phyloP scores from a whole-genome alignment of 2,888 invertebrate genomes.

The Tortrix viridana region DNA sequence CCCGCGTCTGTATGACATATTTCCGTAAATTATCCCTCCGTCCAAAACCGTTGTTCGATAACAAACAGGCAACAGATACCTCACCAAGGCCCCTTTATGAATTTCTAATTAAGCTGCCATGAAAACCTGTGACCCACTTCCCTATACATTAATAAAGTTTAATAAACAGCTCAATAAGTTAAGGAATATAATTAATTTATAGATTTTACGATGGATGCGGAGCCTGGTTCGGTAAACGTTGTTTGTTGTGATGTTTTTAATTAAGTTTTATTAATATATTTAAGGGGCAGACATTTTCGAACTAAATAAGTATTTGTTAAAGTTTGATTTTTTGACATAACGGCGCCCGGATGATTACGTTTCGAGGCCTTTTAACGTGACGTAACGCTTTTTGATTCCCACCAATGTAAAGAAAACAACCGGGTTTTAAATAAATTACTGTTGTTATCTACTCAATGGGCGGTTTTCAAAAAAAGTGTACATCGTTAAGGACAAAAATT shows the following conservation, averaged over 20 bases:
- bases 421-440: background rate
- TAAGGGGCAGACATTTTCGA: too few relatives aligned
- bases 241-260: too few relatives aligned
- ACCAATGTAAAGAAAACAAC: background rate
- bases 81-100: slow-evolving; percentile 28
- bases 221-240: too few relatives aligned
- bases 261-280: too few relatives aligned
- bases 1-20: too few relatives aligned
- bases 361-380: slow-evolving; percentile 3
- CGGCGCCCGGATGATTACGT: slow-evolving; percentile 1
- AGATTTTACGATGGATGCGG: slow-evolving; percentile 47
- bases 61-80: slow-evolving; percentile 17
- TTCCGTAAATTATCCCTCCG: too few relatives aligned
- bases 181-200: slow-evolving; percentile 69
- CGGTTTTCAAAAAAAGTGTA: too few relatives aligned
- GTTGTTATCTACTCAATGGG: too few relatives aligned
- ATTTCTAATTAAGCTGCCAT: slow-evolving; percentile 30
- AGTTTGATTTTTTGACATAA: background rate
- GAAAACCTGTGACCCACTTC: slow-evolving; percentile 30
- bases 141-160: slow-evolving; percentile 50
- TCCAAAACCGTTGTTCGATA: slow-evolving; percentile 2
- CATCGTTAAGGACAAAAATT: too few relatives aligned
- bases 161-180: slow-evolving; percentile 45
- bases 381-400: background rate
- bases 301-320: too few relatives aligned